A percentile compares a stretch with the other conserved stretches of the same genome.
Evolutionary conservation across 2,888 invertebrate species (phyloP).

Genomic region (Auanema freiburgensis): DNA sequence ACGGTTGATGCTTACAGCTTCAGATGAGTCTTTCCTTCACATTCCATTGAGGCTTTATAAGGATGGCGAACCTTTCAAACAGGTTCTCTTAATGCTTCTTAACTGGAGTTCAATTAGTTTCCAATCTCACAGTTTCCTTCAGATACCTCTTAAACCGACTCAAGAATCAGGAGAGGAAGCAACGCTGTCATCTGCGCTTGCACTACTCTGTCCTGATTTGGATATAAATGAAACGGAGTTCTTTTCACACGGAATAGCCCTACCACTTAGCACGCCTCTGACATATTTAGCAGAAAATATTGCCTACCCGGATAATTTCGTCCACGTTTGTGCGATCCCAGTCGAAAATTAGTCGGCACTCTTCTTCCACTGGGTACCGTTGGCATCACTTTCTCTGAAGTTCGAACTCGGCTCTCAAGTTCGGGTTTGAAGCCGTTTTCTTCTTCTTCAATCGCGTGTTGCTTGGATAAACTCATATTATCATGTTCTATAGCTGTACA

Average conservation of each 20-base stretch:
- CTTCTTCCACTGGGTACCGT: too few species aligned
- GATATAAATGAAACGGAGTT: slow-evolving; percentile 28
- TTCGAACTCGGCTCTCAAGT: too few species aligned
- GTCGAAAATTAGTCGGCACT: background rate
- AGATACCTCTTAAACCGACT: slow-evolving; percentile 10
- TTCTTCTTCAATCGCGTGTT: too few species aligned
- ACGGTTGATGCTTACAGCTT: slow-evolving; percentile 83
- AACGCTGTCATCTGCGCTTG: slow-evolving; percentile 7
- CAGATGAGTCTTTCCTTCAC: slow-evolving; percentile 79
- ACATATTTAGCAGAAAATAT: slow-evolving; percentile 97
- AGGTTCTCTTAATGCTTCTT: slow-evolving; percentile 19
- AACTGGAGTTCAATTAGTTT: slow-evolving; percentile 1
- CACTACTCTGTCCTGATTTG: slow-evolving; percentile 9
- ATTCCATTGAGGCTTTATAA: slow-evolving; percentile 80
- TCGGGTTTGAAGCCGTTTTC: too few species aligned
- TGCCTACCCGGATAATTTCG: slow-evolving; percentile 96
- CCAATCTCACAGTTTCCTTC: background rate
- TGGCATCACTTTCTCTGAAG: too few species aligned
- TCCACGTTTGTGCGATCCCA: slow-evolving; percentile 71
- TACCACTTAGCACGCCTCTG: slow-evolving; percentile 84
- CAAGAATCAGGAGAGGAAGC: slow-evolving; percentile 10
- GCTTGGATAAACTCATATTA: too few species aligned
- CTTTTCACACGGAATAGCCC: slow-evolving; percentile 84
- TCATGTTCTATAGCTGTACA: too few species aligned
- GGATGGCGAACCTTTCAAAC: slow-evolving; percentile 31